Conservation (phyloP, 2,797 vertebrate genomes). For the Gambusia yucatana region DNA sequence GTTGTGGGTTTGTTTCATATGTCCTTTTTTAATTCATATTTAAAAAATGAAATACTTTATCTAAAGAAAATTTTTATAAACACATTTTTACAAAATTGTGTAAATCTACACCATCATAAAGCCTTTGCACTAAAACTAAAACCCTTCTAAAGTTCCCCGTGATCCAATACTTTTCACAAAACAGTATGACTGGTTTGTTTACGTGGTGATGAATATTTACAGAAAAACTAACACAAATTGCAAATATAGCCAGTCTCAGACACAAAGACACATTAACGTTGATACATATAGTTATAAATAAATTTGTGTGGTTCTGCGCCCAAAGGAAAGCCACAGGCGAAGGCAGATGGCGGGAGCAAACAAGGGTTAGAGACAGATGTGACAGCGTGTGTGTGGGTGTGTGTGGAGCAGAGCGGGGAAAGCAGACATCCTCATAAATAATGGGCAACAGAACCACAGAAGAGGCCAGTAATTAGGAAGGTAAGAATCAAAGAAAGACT, state of each 20-base stretch:
- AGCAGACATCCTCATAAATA: slow-evolving; percentile 5
- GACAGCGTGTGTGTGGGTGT: not conserved
- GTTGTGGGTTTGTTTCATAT: not conserved
- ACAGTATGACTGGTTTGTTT: not conserved
- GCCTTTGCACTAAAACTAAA: not conserved
- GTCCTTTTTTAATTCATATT: not conserved
- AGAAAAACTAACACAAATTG: not conserved
- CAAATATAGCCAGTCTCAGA: not conserved
- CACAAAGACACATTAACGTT: not conserved
- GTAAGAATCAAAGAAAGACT: slow-evolving; percentile 6
- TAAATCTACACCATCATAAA: not conserved
- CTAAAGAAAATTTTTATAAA: rapidly evolving
- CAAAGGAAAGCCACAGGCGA: not conserved
- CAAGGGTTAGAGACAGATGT: slow-evolving; percentile 8
- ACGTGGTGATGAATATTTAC: not conserved
- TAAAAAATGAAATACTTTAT: not conserved
- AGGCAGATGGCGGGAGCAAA: not conserved
- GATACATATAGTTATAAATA: slow-evolving; percentile 3
- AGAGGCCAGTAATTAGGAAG: slow-evolving; percentile 17
- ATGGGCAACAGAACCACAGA: slow-evolving; percentile 17
- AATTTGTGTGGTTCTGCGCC: not conserved
- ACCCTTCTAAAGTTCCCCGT: not conserved
- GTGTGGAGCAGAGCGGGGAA: not conserved
- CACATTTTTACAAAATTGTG: not conserved
- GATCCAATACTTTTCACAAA: not conserved